A percentile compares a stretch with the other conserved stretches of the same genome.
Conservation (phyloP, 2,797 vertebrate species). For the Sphenopsis melanotis region DNA sequence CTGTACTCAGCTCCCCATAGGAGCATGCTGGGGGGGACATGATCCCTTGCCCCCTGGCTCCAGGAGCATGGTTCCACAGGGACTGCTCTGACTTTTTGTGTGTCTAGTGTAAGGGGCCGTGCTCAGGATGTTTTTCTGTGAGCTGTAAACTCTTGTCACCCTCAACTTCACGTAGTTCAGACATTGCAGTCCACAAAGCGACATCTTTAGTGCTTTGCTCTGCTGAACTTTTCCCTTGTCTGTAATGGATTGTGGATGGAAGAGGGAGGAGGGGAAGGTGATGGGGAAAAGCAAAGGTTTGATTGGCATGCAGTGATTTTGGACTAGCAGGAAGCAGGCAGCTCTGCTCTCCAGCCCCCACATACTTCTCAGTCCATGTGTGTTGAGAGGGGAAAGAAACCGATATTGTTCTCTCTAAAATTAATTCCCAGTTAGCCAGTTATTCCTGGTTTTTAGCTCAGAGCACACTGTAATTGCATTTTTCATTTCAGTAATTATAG, state of each 20-base stretch:
- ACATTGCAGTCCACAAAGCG: neutral
- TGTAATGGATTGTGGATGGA: neutral
- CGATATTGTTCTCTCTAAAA: conserved; percentile 52
- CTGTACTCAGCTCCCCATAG: neutral
- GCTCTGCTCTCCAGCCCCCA: conserved; percentile 8
- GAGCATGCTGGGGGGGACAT: accelerated
- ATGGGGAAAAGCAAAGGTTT: neutral
- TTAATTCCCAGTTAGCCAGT: conserved; percentile 64
- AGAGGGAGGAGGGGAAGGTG: neutral
- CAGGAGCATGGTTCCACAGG: neutral
- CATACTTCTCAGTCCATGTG: conserved; percentile 23
- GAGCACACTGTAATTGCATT: conserved; percentile 54
- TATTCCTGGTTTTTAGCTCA: conserved; percentile 58
- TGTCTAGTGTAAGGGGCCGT: accelerated
- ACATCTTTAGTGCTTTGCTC: neutral
- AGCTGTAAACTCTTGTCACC: neutral
- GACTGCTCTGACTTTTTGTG: neutral
- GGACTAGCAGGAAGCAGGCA: neutral
- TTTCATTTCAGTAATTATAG: conserved; percentile 65
- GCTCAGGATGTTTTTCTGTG: neutral
- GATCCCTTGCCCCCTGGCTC: accelerated
- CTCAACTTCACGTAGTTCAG: neutral
- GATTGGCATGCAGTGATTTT: conserved; percentile 39
- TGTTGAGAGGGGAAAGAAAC: conserved; percentile 35
- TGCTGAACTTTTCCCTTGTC: neutral